phyloP scores from a whole-genome alignment of 64 coral and sea anemone genomes.

The Montipora sp. region DNA sequence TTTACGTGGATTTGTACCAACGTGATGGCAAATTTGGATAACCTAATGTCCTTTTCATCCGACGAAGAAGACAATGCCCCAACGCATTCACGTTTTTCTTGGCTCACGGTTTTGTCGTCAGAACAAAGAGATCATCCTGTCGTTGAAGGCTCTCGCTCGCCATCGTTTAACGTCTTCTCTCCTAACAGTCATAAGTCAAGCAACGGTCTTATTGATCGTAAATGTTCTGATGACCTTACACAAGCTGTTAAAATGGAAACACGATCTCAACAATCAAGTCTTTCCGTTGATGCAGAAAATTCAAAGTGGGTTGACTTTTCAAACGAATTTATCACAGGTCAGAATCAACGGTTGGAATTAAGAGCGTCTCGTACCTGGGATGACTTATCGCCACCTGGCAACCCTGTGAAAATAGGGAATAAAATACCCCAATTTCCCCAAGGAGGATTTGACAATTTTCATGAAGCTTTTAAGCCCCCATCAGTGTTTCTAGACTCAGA shows the following conservation, averaged over 20 bases:
- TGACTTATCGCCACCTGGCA: conserved; percentile 9
- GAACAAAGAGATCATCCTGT: neutral
- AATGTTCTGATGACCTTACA: neutral
- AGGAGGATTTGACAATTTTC: neutral
- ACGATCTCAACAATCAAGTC: neutral
- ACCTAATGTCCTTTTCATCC: conserved; percentile 82
- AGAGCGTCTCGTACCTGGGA: conserved; percentile 25
- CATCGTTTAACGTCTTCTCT: neutral
- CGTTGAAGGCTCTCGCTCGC: neutral
- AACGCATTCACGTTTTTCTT: conserved; percentile 18
- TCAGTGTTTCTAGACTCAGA: neutral
- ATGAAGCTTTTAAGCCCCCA: conserved; percentile 7
- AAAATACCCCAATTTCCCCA: neutral
- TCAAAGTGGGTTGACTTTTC: neutral
- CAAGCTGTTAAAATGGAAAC: conserved; percentile 7
- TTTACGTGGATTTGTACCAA: neutral
- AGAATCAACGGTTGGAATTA: neutral
- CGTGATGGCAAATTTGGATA: conserved; percentile 1
- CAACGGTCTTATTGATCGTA: neutral
- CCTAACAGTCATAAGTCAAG: neutral
- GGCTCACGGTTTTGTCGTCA: conserved; percentile 69
- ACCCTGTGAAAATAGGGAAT: conserved; percentile 9
- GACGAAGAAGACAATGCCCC: conserved; percentile 66
- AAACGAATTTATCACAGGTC: neutral
- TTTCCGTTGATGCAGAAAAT: neutral